Evolutionary conservation across 2,113 vertebrate species (phyloP).

Genomic region (Electrona antarctica): DNA sequence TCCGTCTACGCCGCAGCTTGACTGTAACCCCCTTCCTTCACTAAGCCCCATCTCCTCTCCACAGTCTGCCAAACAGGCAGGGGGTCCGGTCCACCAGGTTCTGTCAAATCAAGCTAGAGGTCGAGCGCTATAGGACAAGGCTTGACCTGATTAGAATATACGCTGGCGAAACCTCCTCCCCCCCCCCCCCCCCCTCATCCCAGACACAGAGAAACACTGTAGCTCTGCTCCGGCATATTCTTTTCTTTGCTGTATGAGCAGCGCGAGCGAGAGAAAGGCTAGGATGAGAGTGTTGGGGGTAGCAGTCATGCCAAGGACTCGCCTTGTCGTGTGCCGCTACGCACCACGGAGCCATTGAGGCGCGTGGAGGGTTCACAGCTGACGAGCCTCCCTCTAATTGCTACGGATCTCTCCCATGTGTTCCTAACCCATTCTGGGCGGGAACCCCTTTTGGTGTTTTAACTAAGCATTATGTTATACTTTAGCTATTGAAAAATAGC

Average conservation of each 20-base stretch:
- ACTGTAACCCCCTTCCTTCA: background rate
- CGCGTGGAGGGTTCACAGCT: slow-evolving; percentile 24
- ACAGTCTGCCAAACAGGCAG: slow-evolving; percentile 5
- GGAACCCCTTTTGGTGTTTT: too few relatives aligned
- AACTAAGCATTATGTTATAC: too few relatives aligned
- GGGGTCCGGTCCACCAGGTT: slow-evolving; percentile 22
- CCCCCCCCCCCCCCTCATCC: too few relatives aligned
- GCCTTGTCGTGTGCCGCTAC: background rate
- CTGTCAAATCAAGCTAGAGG: slow-evolving; percentile 48
- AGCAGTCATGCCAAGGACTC: background rate
- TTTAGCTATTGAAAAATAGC: too few relatives aligned
- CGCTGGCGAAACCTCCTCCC: slow-evolving; percentile 5
- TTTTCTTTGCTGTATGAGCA: background rate
- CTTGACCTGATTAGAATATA: slow-evolving; percentile 43
- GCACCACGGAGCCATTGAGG: background rate
- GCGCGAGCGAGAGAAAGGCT: too few relatives aligned
- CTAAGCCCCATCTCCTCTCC: background rate
- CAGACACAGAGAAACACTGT: background rate
- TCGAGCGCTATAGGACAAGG: slow-evolving; percentile 22
- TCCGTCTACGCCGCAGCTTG: background rate
- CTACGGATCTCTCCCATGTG: slow-evolving; percentile 18
- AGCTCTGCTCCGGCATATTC: slow-evolving; percentile 13
- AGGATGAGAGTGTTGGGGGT: background rate
- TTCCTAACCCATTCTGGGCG: too few relatives aligned
- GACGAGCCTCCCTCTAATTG: slow-evolving; percentile 28